A percentile compares a stretch with the other conserved stretches of the same genome.
Evolutionary conservation across 2,113 vertebrate genomes (phyloP).

Genomic region (Bombycilla garrulus): DNA sequence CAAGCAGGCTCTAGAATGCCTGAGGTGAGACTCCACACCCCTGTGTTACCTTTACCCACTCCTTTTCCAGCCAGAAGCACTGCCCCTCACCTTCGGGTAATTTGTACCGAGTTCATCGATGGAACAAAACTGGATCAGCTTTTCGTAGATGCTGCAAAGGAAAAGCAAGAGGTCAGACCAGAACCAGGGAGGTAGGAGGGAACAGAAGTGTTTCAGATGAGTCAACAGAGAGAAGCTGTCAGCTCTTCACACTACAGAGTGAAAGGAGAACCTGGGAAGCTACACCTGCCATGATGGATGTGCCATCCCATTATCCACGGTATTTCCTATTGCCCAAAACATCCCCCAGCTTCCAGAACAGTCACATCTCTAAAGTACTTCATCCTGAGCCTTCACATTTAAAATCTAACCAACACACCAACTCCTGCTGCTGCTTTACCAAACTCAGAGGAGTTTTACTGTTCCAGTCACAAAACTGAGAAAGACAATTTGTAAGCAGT

Average conservation of each 20-base stretch:
- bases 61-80: background rate
- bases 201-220: background rate
- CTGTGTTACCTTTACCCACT: background rate
- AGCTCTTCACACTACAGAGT: background rate
- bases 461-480: background rate
- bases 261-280: background rate
- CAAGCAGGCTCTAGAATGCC: background rate
- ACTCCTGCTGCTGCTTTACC: background rate
- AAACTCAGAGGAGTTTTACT: background rate
- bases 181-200: background rate
- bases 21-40: background rate
- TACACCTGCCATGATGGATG: background rate
- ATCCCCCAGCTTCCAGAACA: background rate
- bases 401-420: background rate
- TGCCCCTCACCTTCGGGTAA: slow-evolving; percentile 88
- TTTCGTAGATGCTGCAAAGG: slow-evolving; percentile 92
- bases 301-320: background rate
- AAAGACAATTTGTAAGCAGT: background rate
- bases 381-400: background rate
- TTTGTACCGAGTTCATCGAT: slow-evolving; percentile 98
- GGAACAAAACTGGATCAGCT: slow-evolving; percentile 95
- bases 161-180: background rate
- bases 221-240: background rate
- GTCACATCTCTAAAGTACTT: background rate
- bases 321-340: background rate